These are phyloP conservation scores for Semicossyphus pulcher DNA, from an alignment of 2,113 vertebrate species.

Conservation along the genomic window DNA sequence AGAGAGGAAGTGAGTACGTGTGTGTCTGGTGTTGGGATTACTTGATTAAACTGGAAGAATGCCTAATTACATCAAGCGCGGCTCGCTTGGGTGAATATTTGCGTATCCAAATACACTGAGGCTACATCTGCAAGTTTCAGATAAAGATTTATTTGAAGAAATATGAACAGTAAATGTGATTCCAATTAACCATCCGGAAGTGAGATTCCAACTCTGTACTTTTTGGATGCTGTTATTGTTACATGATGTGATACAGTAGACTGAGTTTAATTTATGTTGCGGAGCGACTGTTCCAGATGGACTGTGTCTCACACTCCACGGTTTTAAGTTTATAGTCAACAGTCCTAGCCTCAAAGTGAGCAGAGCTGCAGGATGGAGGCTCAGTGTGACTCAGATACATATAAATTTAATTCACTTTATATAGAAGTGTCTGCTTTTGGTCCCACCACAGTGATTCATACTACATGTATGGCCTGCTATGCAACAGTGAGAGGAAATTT, in stretches of 20 bases:
- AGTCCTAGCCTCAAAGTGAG: constrained; percentile 6
- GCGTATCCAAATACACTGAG: constrained; percentile 56
- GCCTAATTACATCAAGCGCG: constrained; percentile 71
- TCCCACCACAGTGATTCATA: neutral
- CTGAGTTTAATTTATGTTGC: neutral
- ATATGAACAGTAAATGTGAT: constrained; percentile 50
- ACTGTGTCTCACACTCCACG: neutral
- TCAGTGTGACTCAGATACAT: constrained; percentile 16
- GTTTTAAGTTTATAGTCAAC: constrained; percentile 16
- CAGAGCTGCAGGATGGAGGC: constrained; percentile 5
- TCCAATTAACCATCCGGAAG: constrained; percentile 46
- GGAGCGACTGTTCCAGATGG: constrained; percentile 27
- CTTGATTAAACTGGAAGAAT: constrained; percentile 73
- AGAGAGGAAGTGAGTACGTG: constrained; percentile 3
- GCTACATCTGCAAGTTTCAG: constrained; percentile 67
- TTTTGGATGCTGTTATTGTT: constrained; percentile 11
- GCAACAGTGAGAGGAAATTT: too few species aligned
- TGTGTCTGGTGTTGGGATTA: constrained; percentile 41
- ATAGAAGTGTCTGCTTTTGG: constrained; percentile 5
- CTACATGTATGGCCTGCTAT: neutral
- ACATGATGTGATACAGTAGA: neutral
- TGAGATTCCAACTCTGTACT: constrained; percentile 12
- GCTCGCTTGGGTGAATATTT: constrained; percentile 49
- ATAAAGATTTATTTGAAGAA: constrained; percentile 70
- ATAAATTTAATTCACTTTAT: constrained; percentile 10